Evolutionary conservation across 2,113 vertebrate species (phyloP), one percentile per base, ranked within the genome.

Genomic region (Lota lota): DNA sequence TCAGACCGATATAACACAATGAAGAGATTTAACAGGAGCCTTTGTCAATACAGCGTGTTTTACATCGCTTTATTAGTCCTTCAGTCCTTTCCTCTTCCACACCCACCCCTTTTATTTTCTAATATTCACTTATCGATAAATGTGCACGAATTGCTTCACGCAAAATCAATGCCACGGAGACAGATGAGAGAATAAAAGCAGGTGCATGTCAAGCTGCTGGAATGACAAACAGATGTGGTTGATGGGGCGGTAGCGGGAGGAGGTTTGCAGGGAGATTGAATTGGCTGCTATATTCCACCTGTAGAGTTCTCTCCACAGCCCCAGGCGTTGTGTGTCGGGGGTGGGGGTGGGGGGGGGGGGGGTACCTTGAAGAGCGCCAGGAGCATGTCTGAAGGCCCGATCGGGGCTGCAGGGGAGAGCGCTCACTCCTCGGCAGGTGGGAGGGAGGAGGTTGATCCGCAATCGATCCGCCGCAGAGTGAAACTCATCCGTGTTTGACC

Each of bases 91-190:
- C 40, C 40, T 47, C 40, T 47, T 14, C 12, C 40, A 11, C 3
- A 1, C 40, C 7, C 7, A 47, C 40, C 6, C 40, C 22, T 64
- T 8, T 40, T 14, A 56, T 65, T 15, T 61, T 78, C 75, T 75
- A 76, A 74, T 73, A 75, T 67, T 61, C 40, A 67, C 66, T 58
- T 83, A 84, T 84, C 73, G 76, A 88, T 69, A 69, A 28, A 28
- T 28, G 28, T 28, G 28, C 28, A 28, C 28, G 28, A 28, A 28
- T 28, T 5, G 28, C 28, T 28, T 28, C 28, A 28, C 4, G 28
- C 6, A 5, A 28, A 28, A 28, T 28, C 28, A 5, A 28, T 28
- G 28, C 4, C 28, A 5, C 28, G 40, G 40, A 10, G 5, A 7
- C 8, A 14, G 3, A 12, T 6, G 10, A 7, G 40, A 47, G 40